Evolutionary conservation across 2,888 invertebrate species (phyloP).

Genomic region (Nowickia ferox): DNA sequence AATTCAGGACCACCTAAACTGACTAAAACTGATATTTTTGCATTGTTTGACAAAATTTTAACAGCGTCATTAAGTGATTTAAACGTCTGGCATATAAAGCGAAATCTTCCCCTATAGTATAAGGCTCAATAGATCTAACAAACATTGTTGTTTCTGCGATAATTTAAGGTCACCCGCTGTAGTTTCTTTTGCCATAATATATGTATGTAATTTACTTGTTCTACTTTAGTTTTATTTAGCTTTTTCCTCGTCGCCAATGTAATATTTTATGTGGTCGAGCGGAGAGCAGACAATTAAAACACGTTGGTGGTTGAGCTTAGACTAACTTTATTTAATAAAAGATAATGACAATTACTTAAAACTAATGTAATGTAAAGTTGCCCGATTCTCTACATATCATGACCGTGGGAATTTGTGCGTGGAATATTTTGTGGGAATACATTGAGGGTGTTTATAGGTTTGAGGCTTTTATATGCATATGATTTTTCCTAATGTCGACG

Average conservation of each 20-base stretch:
- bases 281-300: neutral
- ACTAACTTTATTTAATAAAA: neutral
- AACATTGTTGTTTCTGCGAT: too few species aligned
- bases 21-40: constrained; percentile 18
- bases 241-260: constrained; percentile 4
- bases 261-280: neutral
- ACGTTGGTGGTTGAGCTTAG: neutral
- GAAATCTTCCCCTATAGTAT: constrained; percentile 18
- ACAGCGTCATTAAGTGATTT: too few species aligned
- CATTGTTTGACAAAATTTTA: too few species aligned
- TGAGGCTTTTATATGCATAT: too few species aligned
- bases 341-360: constrained; percentile 8
- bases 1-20: constrained; percentile 14
- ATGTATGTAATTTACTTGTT: neutral
- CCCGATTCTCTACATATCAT: constrained; percentile 22
- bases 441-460: too few species aligned
- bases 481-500: too few species aligned
- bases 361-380: neutral
- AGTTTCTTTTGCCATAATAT: too few species aligned
- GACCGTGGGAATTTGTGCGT: too few species aligned
- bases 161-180: too few species aligned
- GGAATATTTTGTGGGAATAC: too few species aligned
- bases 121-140: too few species aligned
- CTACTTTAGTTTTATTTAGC: too few species aligned
- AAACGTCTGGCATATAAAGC: constrained; percentile 11